A percentile compares a stretch with the other conserved stretches of the same genome.
phyloP scores from a whole-genome alignment of 2,797 vertebrate species.

The Acanthurus tractus region DNA sequence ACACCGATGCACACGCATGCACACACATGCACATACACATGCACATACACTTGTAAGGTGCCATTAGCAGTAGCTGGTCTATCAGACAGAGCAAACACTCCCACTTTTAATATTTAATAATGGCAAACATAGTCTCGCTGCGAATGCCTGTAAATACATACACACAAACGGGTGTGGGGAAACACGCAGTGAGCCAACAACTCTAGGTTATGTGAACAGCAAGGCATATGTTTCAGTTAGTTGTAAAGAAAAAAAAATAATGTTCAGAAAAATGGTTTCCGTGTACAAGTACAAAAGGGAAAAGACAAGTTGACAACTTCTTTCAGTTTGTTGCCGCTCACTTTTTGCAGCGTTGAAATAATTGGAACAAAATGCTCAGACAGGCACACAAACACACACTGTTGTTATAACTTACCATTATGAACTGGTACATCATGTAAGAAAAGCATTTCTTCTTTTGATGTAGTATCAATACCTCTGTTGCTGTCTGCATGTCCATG shows the following conservation, averaged over 20 bases:
- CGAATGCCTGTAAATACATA: slow-evolving; percentile 59
- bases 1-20: too few species aligned
- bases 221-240: slow-evolving; percentile 21
- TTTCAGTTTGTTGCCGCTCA: slow-evolving; percentile 12
- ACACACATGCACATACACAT: not conserved
- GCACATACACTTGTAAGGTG: slow-evolving; percentile 10
- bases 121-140: slow-evolving; percentile 49
- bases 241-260: slow-evolving; percentile 19
- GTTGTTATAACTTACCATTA: not conserved
- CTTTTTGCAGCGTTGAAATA: slow-evolving; percentile 18
- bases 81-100: slow-evolving; percentile 69
- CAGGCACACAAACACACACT: not conserved
- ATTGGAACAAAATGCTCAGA: slow-evolving; percentile 6
- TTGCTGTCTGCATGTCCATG: not conserved
- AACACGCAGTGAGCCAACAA: slow-evolving; percentile 31
- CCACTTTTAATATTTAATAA: slow-evolving; percentile 76
- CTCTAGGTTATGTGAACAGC: slow-evolving; percentile 26
- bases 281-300: slow-evolving; percentile 11
- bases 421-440: not conserved
- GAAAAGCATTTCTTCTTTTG: slow-evolving; percentile 2
- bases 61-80: slow-evolving; percentile 66
- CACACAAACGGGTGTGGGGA: slow-evolving; percentile 37
- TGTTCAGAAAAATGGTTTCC: slow-evolving; percentile 12
- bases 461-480: not conserved
- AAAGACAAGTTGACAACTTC: slow-evolving; percentile 16